Percentiles rank a stretch among this genome's conserved stretches.
Evolutionary conservation across 2,888 invertebrate genomes (phyloP).

Genomic region (Acanthosepion lycidas): DNA sequence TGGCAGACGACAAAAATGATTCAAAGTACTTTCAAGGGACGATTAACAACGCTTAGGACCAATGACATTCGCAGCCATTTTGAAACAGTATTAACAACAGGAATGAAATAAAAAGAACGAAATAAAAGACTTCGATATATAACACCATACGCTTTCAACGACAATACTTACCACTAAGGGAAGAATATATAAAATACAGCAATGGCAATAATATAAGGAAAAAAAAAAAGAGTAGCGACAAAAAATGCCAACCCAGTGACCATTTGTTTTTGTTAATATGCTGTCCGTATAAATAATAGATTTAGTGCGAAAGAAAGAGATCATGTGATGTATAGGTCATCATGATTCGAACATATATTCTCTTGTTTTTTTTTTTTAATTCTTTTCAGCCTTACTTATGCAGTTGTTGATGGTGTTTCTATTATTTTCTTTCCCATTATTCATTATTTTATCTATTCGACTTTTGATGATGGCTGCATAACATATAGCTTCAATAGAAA

Average conservation of each 20-base stretch:
- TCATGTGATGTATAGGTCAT: conserved; percentile 17
- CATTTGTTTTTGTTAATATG: conserved; percentile 6
- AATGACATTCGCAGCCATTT: conserved; percentile 20
- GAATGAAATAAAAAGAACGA: not conserved
- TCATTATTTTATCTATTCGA: too few relatives aligned
- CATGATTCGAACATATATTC: not conserved
- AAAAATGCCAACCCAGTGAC: not conserved
- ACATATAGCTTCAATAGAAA: too few relatives aligned
- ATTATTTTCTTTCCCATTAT: not conserved
- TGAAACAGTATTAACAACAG: not conserved
- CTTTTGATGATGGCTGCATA: too few relatives aligned
- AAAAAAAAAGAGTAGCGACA: not conserved
- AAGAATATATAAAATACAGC: not conserved
- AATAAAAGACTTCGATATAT: not conserved
- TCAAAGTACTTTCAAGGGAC: not conserved
- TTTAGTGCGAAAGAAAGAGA: not conserved
- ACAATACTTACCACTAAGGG: conserved; percentile 13
- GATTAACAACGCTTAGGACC: not conserved
- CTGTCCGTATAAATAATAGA: not conserved
- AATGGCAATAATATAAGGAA: not conserved
- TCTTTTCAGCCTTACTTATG: not conserved
- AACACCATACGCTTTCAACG: not conserved
- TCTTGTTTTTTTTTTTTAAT: not conserved
- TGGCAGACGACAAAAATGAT: not conserved
- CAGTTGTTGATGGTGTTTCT: not conserved